Conservation (phyloP, 2,888 invertebrate genomes). For the Andrena praecox region DNA sequence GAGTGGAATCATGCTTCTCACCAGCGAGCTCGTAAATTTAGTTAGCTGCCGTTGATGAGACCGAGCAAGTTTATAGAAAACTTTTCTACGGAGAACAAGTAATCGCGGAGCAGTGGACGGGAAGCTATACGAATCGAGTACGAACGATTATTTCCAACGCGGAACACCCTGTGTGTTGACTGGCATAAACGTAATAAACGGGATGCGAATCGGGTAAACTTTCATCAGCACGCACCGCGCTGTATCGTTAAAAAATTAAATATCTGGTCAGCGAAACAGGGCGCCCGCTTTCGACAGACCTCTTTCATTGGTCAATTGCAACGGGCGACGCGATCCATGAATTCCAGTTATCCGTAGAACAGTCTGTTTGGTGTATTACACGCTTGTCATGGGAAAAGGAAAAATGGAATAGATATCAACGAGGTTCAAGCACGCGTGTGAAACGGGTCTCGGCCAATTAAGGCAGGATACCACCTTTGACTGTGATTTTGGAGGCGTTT, state of each 20-base stretch:
- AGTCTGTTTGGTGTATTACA: background rate
- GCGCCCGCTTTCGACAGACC: background rate
- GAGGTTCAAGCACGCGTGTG: constrained; percentile 15
- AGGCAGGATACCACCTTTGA: too few relatives aligned
- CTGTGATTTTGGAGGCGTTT: too few relatives aligned
- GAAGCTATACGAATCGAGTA: background rate
- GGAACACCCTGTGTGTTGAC: background rate
- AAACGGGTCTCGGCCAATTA: constrained; percentile 57
- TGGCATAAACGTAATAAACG: background rate
- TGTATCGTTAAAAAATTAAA: constrained; percentile 23
- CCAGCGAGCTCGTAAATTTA: too few relatives aligned
- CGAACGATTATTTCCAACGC: background rate
- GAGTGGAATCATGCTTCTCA: background rate
- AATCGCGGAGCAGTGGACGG: background rate
- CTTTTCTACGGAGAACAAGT: background rate
- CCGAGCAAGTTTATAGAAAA: too few relatives aligned
- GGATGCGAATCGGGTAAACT: constrained; percentile 22
- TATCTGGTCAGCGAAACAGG: background rate
- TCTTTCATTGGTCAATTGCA: background rate
- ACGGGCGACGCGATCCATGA: background rate
- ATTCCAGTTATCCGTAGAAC: background rate
- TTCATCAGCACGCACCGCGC: background rate
- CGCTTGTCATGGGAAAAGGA: background rate
- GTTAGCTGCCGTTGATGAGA: too few relatives aligned
- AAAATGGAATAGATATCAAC: constrained; percentile 25